These are phyloP conservation scores for Drosophila helvetica DNA, from an alignment of 2,888 invertebrate species.

Conservation along the genomic window DNA sequence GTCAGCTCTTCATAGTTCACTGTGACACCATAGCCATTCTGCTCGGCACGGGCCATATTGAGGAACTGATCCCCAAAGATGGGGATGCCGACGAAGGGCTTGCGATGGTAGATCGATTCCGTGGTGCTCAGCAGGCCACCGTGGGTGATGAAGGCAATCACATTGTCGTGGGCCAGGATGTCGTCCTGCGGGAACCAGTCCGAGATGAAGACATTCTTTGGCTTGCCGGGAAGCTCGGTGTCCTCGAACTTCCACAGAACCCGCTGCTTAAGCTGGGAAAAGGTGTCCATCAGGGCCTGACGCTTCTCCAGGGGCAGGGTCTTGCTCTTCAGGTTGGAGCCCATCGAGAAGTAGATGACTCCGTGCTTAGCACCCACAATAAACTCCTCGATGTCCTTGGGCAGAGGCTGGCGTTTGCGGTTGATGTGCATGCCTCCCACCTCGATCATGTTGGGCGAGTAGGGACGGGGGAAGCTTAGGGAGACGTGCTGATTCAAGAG, in stretches of 20 bases:
- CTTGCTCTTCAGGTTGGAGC: slow-evolving; percentile 81
- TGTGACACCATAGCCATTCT: slow-evolving; percentile 82
- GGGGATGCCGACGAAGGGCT: slow-evolving; percentile 85
- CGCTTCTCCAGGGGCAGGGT: slow-evolving; percentile 72
- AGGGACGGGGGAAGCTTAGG: slow-evolving; percentile 80
- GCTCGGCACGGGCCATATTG: slow-evolving; percentile 84
- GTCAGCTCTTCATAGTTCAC: slow-evolving; percentile 81
- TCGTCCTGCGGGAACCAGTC: slow-evolving; percentile 85
- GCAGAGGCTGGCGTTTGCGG: slow-evolving; percentile 73
- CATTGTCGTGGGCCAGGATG: slow-evolving; percentile 84
- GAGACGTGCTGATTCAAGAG: slow-evolving; percentile 82
- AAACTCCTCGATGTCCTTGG: slow-evolving; percentile 81
- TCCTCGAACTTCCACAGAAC: slow-evolving; percentile 84
- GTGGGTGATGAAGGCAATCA: slow-evolving; percentile 84
- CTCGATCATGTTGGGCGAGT: slow-evolving; percentile 83
- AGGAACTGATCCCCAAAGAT: slow-evolving; percentile 85
- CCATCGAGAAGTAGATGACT: slow-evolving; percentile 85
- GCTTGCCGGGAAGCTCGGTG: slow-evolving; percentile 73
- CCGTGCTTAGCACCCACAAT: slow-evolving; percentile 83
- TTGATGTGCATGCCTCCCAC: slow-evolving; percentile 84
- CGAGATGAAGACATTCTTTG: slow-evolving; percentile 81
- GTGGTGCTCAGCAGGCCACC: slow-evolving; percentile 85
- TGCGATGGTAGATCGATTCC: slow-evolving; percentile 84
- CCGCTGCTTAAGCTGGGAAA: slow-evolving; percentile 80
- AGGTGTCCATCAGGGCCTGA: slow-evolving; percentile 68